Evolutionary conservation across 2,797 vertebrate species (phyloP).

Genomic region (Arrhamphus sclerolepis): DNA sequence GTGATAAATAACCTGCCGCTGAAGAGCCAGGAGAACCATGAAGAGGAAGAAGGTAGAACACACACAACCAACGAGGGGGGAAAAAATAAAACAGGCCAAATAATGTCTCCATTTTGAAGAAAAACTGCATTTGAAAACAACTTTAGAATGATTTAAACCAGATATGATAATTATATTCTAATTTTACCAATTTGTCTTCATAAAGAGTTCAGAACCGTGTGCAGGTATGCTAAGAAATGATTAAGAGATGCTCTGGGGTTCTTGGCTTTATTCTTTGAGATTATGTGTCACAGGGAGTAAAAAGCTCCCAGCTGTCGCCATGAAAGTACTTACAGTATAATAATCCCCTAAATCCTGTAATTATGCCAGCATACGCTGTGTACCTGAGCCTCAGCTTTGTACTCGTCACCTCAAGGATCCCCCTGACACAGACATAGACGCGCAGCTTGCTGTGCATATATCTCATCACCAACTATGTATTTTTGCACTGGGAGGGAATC

Average conservation of each 20-base stretch:
- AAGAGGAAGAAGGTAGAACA: conserved; percentile 36
- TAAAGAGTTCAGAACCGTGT: conserved; percentile 77
- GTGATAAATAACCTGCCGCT: conserved; percentile 58
- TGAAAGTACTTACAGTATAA: conserved; percentile 83
- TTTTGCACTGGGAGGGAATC: conserved; percentile 74
- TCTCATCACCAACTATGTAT: conserved; percentile 62
- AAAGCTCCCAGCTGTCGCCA: conserved; percentile 84
- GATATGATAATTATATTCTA: conserved; percentile 79
- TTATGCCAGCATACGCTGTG: conserved; percentile 83
- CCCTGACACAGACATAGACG: conserved; percentile 69
- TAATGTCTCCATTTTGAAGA: conserved; percentile 37
- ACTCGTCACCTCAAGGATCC: conserved; percentile 81
- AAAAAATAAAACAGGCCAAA: conserved; percentile 40
- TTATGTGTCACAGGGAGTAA: conserved; percentile 82
- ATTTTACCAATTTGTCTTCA: conserved; percentile 73
- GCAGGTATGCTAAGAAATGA: conserved; percentile 82
- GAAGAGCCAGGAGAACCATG: conserved; percentile 54
- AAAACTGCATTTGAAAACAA: conserved; percentile 57
- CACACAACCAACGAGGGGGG: background rate
- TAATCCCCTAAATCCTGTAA: conserved; percentile 86
- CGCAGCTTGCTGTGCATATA: conserved; percentile 71
- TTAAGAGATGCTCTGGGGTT: conserved; percentile 80
- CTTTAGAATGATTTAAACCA: conserved; percentile 58
- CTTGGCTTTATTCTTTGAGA: conserved; percentile 81
- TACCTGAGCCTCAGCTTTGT: conserved; percentile 83